Percentiles rank a stretch among this genome's conserved stretches.
Conservation (phyloP, 2,113 vertebrate genomes). For the Sorex araneus region DNA sequence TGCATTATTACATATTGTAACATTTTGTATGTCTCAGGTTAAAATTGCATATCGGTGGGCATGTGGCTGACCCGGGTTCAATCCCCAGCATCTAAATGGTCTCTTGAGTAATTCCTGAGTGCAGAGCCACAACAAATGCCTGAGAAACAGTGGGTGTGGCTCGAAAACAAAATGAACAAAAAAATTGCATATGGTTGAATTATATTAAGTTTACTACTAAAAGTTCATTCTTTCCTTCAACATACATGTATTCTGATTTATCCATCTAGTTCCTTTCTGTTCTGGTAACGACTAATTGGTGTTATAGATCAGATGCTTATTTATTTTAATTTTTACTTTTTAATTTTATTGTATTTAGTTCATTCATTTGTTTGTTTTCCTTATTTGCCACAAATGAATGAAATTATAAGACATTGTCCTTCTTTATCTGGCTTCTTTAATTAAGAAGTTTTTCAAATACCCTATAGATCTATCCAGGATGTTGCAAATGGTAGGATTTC, state of each 20-base stretch:
- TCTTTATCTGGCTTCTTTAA: background rate
- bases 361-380: background rate
- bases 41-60: no score
- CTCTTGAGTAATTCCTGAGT: no score
- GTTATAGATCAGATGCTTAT: background rate
- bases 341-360: background rate
- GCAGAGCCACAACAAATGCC: no score
- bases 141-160: no score
- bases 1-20: no score
- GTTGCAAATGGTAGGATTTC: background rate
- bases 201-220: background rate
- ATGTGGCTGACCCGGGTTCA: no score
- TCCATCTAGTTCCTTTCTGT: background rate
- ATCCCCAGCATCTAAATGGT: no score
- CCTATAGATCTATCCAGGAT: background rate
- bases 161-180: no score
- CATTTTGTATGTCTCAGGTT: no score
- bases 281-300: background rate
- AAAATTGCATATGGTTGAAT: background rate
- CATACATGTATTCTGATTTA: background rate
- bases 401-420: background rate
- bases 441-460: background rate
- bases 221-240: background rate
- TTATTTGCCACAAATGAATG: background rate
- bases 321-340: background rate